These are phyloP conservation scores for Florisuga fusca DNA, from an alignment of 2,797 vertebrate genomes.

Conservation along the genomic window DNA sequence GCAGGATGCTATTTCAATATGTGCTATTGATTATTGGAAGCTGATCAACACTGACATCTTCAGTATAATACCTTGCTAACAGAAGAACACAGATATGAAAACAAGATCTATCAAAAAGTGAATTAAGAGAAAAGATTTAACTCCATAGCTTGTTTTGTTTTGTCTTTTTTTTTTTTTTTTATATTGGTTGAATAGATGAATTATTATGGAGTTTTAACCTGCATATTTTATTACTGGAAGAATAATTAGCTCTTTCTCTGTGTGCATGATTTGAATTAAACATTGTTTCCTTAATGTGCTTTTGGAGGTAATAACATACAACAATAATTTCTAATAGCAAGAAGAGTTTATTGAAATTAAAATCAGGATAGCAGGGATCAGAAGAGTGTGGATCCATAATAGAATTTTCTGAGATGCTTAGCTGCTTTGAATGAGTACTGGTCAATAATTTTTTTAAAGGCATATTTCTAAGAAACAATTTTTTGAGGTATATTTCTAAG, in stretches of 20 bases:
- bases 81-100: conserved; percentile 18
- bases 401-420: not conserved
- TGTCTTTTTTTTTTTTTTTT: not conserved
- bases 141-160: not conserved
- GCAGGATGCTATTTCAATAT: conserved; percentile 29
- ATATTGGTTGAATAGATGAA: conserved; percentile 36
- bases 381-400: not conserved
- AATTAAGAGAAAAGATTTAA: conserved; percentile 12
- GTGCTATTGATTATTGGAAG: conserved; percentile 39
- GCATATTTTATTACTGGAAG: not conserved
- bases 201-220: conserved; percentile 18
- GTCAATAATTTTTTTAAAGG: not conserved
- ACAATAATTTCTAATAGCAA: conserved; percentile 8
- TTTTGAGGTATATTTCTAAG: not conserved
- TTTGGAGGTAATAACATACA: not conserved
- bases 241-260: not conserved
- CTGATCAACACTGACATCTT: conserved; percentile 40
- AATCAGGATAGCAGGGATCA: not conserved
- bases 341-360: not conserved
- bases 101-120: not conserved
- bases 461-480: not conserved
- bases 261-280: conserved; percentile 17
- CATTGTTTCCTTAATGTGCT: not conserved
- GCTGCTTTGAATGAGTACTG: not conserved
- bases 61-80: not conserved